Base-by-base conservation (phyloP, 2,797 vertebrate species). In the Spondyliosoma cantharus region DNA sequence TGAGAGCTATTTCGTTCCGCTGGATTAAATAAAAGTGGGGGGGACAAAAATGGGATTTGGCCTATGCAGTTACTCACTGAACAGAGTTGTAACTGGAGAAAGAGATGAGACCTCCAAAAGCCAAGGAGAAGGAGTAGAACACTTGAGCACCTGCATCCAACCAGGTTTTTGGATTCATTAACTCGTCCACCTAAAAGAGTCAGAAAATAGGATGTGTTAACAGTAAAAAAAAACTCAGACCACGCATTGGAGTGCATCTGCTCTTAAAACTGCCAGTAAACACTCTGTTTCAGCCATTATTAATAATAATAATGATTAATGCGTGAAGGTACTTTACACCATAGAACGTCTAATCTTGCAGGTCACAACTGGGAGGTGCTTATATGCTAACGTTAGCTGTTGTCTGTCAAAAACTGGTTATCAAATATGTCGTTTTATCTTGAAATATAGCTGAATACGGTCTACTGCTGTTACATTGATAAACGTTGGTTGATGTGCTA, bases 61-160 rank as follows among this genome's bases (percentile, higher is more conserved):
- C n/a, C n/a, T n/a, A 9, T 5, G 37, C 0, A 76, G 59, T 24
- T 37, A 97, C 97, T 97, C 93, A 99, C 98, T 97, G 97, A 61
- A 99, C 20, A 6, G 97, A 95, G 91, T 99, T 99, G 92, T 99
- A 99, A 91, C 98, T 99, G 90, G 98, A 99, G 93, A 99, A 99
- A 12, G 97, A 97, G 87, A 99, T 98, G 82, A 99, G 97, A 14
- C 97, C 97, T 56, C 98, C 98, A 5, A 97, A 98, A 20, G 98
- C 98, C 89, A 99, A 52, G 0, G 97, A 98, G 90, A 99, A 99
- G 22, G 97, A 99, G 61, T 95, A 99, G 88, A 99, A 98, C 54
- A 99, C 98, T 66, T 99, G 97, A 11, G 97, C 95, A 0, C 98
- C 98, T 0, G 98, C 98, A 2, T 99, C 97, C 88, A 99, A 88